These are phyloP conservation scores for Ophonus ardosiacus DNA, from an alignment of 2,888 invertebrate species.

Conservation along the genomic window DNA sequence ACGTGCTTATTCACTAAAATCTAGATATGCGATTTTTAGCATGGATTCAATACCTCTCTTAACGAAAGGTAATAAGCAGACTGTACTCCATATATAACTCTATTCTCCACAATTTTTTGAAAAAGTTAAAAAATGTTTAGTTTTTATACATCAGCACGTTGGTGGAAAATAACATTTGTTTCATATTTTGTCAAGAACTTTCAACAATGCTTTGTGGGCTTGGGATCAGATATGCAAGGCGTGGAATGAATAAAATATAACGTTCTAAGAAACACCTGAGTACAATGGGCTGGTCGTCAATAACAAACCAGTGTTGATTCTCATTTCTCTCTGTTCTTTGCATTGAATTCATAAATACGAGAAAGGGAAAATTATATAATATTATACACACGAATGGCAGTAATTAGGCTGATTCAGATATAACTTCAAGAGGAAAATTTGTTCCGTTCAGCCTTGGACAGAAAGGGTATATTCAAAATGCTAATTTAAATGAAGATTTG, in stretches of 20 bases:
- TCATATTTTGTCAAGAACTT: conserved; percentile 16
- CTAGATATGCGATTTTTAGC: no score
- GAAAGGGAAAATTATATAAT: conserved; percentile 13
- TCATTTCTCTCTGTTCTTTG: conserved; percentile 11
- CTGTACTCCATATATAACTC: not conserved
- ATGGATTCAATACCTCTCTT: no score
- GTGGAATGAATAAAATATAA: conserved; percentile 34
- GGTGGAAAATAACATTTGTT: conserved; percentile 16
- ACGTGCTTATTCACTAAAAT: no score
- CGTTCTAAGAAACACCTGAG: conserved; percentile 34
- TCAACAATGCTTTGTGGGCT: conserved; percentile 14
- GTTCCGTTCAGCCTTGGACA: not conserved
- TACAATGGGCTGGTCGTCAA: conserved; percentile 16
- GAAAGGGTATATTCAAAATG: no score
- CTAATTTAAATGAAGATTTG: no score
- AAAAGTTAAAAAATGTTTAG: not conserved
- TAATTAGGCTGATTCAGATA: conserved; percentile 32
- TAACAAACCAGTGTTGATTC: conserved; percentile 1
- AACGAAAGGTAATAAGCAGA: not conserved
- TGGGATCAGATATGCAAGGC: conserved; percentile 38
- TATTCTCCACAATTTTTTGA: not conserved
- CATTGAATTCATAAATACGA: not conserved
- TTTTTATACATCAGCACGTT: not conserved
- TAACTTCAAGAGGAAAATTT: conserved; percentile 4
- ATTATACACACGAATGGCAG: not conserved